phyloP scores from a whole-genome alignment of 2,113 vertebrate genomes.

The Grammatotria lemairii region DNA sequence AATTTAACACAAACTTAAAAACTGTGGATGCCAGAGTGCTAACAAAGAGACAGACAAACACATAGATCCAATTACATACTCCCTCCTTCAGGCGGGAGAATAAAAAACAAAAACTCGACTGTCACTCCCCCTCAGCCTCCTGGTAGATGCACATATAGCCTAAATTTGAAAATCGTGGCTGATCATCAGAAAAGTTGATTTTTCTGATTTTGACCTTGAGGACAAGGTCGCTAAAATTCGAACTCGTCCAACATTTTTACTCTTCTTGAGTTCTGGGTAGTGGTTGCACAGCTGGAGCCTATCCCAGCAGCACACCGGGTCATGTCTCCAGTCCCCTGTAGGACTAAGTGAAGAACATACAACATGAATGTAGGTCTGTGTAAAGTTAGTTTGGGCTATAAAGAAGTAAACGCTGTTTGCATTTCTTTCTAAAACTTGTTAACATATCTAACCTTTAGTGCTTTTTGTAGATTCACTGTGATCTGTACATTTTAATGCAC shows the following conservation, averaged over 20 bases:
- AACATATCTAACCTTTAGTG: neutral
- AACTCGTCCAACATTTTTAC: neutral
- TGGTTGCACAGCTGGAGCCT: neutral
- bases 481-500: neutral
- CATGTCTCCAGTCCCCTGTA: neutral
- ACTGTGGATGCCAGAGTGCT: neutral
- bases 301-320: neutral
- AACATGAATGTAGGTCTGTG: neutral
- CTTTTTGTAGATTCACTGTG: neutral
- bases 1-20: neutral
- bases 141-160: neutral
- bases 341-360: neutral
- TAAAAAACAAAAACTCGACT: neutral
- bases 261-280: neutral
- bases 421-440: neutral
- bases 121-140: neutral
- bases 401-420: neutral
- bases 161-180: neutral
- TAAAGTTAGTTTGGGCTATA: neutral
- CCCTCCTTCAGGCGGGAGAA: neutral
- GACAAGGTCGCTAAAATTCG: neutral
- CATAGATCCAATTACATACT: neutral
- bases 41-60: neutral
- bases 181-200: neutral
- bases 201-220: neutral